phyloP scores from a whole-genome alignment of 2,888 invertebrate species.

The Eledona agricola region DNA sequence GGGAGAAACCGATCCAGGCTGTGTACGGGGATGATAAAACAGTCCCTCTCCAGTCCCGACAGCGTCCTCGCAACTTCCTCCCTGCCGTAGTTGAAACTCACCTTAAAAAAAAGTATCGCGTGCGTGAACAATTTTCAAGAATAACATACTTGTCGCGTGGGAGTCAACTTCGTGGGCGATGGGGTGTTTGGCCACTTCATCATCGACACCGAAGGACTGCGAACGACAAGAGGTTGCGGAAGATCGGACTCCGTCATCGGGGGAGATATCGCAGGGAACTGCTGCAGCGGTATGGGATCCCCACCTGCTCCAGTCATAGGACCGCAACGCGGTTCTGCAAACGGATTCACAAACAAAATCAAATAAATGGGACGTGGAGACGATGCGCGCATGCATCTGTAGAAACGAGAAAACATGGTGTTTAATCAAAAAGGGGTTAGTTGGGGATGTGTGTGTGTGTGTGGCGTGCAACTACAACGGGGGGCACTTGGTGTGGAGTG shows the following conservation, averaged over 20 bases:
- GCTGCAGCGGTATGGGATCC: constrained; percentile 59
- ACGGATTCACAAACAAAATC: constrained; percentile 27
- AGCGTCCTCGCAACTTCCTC: constrained; percentile 69
- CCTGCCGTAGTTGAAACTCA: constrained; percentile 56
- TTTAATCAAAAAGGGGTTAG: constrained; percentile 21
- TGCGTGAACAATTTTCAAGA: background rate
- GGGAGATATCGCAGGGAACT: constrained; percentile 67
- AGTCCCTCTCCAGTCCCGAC: constrained; percentile 86
- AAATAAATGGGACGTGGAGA: constrained; percentile 18
- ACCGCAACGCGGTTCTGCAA: constrained; percentile 75
- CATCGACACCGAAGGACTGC: constrained; percentile 72
- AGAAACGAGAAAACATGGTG: constrained; percentile 4
- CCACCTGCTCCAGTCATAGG: constrained; percentile 69
- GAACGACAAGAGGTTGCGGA: constrained; percentile 75
- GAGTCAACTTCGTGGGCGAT: constrained; percentile 59
- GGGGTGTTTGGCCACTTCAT: constrained; percentile 65
- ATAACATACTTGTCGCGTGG: constrained; percentile 62
- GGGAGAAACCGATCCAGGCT: constrained; percentile 88
- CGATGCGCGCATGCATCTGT: constrained; percentile 24
- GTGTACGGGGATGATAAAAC: constrained; percentile 92
- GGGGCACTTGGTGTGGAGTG: too few relatives aligned
- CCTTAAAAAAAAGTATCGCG: constrained; percentile 40
- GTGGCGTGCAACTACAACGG: too few relatives aligned
- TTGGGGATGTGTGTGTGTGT: constrained; percentile 12
- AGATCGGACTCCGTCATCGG: constrained; percentile 71